Conservation (phyloP, 2,797 vertebrate species). For the Bufotes viridis region DNA sequence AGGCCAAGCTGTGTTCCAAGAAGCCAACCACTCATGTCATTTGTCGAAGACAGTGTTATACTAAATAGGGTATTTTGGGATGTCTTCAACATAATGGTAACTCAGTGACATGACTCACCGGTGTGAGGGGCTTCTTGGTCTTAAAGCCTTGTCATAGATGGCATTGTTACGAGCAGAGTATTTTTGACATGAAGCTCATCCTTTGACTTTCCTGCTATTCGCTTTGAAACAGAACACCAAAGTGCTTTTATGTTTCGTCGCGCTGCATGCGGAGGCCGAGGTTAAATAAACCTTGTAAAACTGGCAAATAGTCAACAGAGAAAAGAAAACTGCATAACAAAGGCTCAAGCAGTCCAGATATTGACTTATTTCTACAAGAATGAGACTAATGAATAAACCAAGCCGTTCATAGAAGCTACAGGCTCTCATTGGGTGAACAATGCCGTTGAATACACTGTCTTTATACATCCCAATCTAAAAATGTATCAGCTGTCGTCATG, state of each 20-base stretch:
- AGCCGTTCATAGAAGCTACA: neutral
- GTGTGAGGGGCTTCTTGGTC: neutral
- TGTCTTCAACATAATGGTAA: neutral
- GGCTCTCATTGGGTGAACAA: neutral
- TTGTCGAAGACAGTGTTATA: neutral
- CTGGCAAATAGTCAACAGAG: conserved; percentile 9
- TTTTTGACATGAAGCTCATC: neutral
- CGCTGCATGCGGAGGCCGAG: neutral
- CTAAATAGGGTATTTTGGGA: neutral
- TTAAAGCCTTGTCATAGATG: neutral
- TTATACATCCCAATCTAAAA: conserved; percentile 11
- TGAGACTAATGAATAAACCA: neutral
- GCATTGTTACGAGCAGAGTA: neutral
- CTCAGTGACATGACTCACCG: neutral
- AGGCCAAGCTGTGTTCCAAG: neutral
- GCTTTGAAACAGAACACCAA: neutral
- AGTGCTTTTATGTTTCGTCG: neutral
- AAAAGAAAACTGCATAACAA: neutral
- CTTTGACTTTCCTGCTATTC: neutral
- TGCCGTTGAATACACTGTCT: neutral
- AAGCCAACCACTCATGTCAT: neutral
- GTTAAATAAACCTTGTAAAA: conserved; percentile 17
- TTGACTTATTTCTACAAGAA: conserved; percentile 4
- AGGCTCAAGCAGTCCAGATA: neutral
- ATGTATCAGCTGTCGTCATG: neutral